Base-by-base conservation (phyloP, 2,113 vertebrate species). In the Indicator indicator region DNA sequence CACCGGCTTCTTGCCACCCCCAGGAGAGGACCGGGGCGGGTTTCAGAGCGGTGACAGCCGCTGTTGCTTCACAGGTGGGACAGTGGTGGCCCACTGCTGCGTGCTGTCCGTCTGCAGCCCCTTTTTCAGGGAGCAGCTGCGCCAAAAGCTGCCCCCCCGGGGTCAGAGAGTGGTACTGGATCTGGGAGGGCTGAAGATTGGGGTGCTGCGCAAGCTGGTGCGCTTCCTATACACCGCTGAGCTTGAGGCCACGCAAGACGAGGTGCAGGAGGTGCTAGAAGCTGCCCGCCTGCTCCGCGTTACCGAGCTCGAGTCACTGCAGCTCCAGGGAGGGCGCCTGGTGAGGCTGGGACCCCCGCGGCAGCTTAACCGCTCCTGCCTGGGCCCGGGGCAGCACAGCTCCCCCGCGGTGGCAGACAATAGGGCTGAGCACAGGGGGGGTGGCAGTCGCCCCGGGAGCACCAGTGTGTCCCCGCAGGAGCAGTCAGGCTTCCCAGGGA, bases 31-130 rank as follows among this genome's bases (percentile, higher is more conserved):
- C 1, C 1, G 1, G 28, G 9, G 18, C 2, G 24, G 5, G 46
- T 33, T 42, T 40, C 48, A 6, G 86, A 33, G 58, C 20, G 2
- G 72, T 91, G 64, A 88, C 44, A 3, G 72, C 21, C 0, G 0
- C 48, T 38, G 36, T 90, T 87, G 50, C 15, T n/a, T 93, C 88
- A 67, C 96, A 99, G 99, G 98, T 1, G 98, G 98, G 83, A 97
- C 97, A 0, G 96, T 99, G 67, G 98, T 98, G 28, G 98, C 98
- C 42, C 99, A 99, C 71, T 98, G 99, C 92, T 99, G 98, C 24
- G 75, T 99, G 83, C 97, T 99, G 7, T 98, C 99, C 0, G 98
- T 98, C 72, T 98, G 98, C 93, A 99, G 98, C 94, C 98, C 98
- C 12, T 98, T 98, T 89, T 98, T 99, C 94, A 98, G 97, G 58